phyloP scores from a whole-genome alignment of 2,113 vertebrate genomes.

The Axis porcinus region DNA sequence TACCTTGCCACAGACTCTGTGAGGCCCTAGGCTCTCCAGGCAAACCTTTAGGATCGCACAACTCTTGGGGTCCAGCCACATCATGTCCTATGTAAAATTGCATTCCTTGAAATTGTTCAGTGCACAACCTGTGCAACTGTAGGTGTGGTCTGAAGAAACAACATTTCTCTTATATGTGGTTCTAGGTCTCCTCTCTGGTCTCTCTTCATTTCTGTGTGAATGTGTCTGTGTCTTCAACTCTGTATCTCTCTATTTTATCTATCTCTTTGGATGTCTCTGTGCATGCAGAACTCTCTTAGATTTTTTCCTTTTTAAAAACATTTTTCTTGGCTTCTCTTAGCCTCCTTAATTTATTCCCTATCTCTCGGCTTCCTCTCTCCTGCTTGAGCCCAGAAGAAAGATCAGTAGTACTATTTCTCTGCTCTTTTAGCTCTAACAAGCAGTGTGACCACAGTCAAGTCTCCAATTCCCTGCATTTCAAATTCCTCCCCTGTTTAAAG shows the following conservation, averaged over 20 bases:
- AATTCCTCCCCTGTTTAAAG: background rate
- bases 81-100: background rate
- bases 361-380: background rate
- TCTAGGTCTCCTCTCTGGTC: background rate
- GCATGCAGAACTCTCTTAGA: background rate
- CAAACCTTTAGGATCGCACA: background rate
- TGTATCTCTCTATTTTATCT: background rate
- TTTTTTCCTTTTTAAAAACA: background rate
- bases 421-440: background rate
- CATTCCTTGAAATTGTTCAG: background rate
- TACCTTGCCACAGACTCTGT: background rate
- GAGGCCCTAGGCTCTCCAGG: background rate
- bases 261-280: background rate
- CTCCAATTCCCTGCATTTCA: background rate
- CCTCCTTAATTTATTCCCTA: background rate
- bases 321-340: background rate
- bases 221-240: background rate
- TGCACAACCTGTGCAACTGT: background rate
- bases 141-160: rapidly evolving
- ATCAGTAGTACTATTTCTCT: background rate
- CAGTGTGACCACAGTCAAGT: background rate
- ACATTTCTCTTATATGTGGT: background rate
- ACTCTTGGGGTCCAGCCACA: background rate
- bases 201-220: background rate
- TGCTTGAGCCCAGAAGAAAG: background rate